Conservation (phyloP, 2,888 invertebrate species). For the Lasioglossum lativentre region DNA sequence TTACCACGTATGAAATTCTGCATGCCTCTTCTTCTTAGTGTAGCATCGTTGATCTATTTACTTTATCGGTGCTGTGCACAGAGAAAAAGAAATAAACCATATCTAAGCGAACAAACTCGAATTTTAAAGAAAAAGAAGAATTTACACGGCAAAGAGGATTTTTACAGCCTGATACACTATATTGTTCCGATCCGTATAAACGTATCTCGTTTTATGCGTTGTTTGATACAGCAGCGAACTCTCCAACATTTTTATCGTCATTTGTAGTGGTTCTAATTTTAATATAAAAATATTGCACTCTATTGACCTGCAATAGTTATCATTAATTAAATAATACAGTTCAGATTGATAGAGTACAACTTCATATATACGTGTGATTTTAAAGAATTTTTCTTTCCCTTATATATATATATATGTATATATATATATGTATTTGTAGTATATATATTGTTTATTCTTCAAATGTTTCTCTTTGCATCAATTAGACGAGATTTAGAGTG, state of each 20-base stretch:
- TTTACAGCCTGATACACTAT: constrained; percentile 56
- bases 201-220: constrained; percentile 37
- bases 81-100: constrained; percentile 62
- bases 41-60: constrained; percentile 50
- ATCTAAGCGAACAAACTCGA: constrained; percentile 38
- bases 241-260: constrained; percentile 49
- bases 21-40: constrained; percentile 54
- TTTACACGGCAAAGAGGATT: constrained; percentile 46
- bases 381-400: constrained; percentile 39
- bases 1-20: constrained; percentile 41
- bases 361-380: constrained; percentile 38
- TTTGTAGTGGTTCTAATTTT: constrained; percentile 54
- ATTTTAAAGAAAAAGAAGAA: constrained; percentile 20
- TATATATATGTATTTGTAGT: constrained; percentile 17
- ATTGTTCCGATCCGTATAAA: constrained; percentile 47
- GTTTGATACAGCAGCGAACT: constrained; percentile 51
- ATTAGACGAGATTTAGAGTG: constrained; percentile 40
- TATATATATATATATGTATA: constrained; percentile 21
- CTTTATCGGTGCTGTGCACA: constrained; percentile 57
- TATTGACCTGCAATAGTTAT: constrained; percentile 68
- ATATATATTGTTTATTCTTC: constrained; percentile 15
- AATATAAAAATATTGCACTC: constrained; percentile 73
- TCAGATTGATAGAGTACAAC: constrained; percentile 63
- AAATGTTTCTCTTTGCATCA: constrained; percentile 7
- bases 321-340: constrained; percentile 55